Evolutionary conservation across 1,140 invertebrate species (phyloP).

Genomic region (Theocolax elegans): DNA sequence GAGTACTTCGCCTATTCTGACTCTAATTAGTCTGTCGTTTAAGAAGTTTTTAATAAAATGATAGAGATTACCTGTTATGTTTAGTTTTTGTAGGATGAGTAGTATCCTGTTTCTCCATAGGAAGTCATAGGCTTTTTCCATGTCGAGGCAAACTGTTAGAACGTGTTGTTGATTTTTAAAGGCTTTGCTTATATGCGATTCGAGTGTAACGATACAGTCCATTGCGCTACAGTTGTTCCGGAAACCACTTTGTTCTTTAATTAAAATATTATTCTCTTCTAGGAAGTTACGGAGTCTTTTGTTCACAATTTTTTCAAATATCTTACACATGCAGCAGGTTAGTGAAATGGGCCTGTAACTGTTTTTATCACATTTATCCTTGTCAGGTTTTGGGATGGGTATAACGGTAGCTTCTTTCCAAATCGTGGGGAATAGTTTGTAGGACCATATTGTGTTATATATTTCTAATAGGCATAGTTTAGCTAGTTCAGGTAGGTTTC

Average conservation of each 20-base stretch:
- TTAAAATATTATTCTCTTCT: constrained; percentile 40
- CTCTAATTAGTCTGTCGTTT: constrained; percentile 22
- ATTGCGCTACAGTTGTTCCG: background rate
- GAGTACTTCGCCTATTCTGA: background rate
- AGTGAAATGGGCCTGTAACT: constrained; percentile 54
- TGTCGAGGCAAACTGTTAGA: constrained; percentile 7
- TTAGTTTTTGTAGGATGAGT: constrained; percentile 16
- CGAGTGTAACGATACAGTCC: constrained; percentile 17
- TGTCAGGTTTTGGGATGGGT: constrained; percentile 55
- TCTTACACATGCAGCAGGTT: constrained; percentile 47
- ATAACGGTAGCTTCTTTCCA: constrained; percentile 56
- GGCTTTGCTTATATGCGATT: constrained; percentile 18
- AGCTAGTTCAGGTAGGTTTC: constrained; percentile 41
- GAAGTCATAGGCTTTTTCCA: constrained; percentile 26
- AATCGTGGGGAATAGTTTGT: constrained; percentile 45
- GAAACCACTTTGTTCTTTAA: constrained; percentile 37
- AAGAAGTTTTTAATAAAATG: constrained; percentile 37
- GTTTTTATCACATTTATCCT: constrained; percentile 44
- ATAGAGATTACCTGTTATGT: constrained; percentile 33
- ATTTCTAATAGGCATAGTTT: constrained; percentile 42
- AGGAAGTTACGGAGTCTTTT: constrained; percentile 25
- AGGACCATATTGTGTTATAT: constrained; percentile 47
- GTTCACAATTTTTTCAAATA: constrained; percentile 50
- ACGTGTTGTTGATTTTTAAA: constrained; percentile 23
- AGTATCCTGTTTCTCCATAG: constrained; percentile 25